Evolutionary conservation across 2,113 vertebrate species (phyloP), one percentile per base, ranked within the genome.

Genomic region (Casuarius casuarius): DNA sequence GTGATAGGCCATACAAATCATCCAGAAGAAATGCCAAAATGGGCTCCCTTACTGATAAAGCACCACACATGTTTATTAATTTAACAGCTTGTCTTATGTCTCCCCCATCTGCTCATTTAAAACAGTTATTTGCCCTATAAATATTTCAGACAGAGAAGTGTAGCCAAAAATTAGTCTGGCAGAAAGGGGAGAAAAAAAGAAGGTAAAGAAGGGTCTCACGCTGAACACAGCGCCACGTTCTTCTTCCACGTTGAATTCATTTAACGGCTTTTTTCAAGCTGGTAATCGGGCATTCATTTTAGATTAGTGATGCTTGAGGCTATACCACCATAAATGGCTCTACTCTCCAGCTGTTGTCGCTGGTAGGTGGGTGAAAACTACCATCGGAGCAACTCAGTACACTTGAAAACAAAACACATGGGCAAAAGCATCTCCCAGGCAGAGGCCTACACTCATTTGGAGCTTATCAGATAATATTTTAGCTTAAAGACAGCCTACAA

Each of bases 1-100:
- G 97, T 97, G 95, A 97, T 98, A 98, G 98, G 98, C 97, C 98
- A 98, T 98, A 99, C 98, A 96, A 98, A 96, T 98, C 96, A 97
- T 97, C 95, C 80, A 92, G 97, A 98, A 98, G 96, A 98, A 97
- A 97, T 97, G 97, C 98, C 97, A 98, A 97, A 97, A 98, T 97
- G 95, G 96, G 97, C 87, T 97, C 92, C 95, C 95, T 97, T 94
- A 94, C 98, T 98, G 97, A 98, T 98, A 97, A 97, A 98, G 97
- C 85, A 94, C 95, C 96, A 87, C 87, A 97, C 97, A 96, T 97
- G 97, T 97, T 98, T 98, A 98, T 97, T 98, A 97, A 98, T 97
- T 98, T 86, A 98, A 97, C 97, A 98, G 98, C 97, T 98, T 98
- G 98, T 98, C 98, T 98, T 98, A 97, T 97, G 97, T 97, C 96